Evolutionary conservation across 2,113 vertebrate genomes (phyloP).

Genomic region (Vidua chalybeata): DNA sequence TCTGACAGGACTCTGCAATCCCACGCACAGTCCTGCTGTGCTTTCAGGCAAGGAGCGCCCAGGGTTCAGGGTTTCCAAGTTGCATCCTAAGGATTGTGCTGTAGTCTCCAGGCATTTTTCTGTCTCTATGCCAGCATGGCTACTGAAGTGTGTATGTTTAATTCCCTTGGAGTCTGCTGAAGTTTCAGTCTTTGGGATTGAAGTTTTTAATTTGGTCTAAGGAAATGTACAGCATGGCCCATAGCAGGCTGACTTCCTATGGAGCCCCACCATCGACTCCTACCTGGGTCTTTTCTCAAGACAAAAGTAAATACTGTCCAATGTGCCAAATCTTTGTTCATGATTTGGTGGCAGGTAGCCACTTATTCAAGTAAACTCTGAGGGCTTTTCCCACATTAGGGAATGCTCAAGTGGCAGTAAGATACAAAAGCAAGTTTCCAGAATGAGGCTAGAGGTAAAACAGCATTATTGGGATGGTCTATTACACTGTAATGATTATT

Average conservation of each 20-base stretch:
- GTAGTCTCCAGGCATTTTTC: background rate
- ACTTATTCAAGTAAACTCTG: conserved; percentile 3
- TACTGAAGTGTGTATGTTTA: background rate
- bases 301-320: background rate
- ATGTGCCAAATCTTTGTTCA: background rate
- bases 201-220: background rate
- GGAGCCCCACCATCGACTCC: background rate
- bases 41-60: background rate
- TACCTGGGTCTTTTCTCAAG: background rate
- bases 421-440: background rate
- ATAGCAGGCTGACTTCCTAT: background rate
- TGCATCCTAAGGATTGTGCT: background rate
- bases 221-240: background rate
- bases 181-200: background rate
- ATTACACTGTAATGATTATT: background rate
- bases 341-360: background rate
- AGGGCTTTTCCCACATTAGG: background rate
- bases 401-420: background rate
- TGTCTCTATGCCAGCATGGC: background rate
- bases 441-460: conserved; percentile 7
- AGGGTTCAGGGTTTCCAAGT: background rate
- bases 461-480: background rate
- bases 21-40: background rate
- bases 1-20: background rate
- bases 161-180: background rate